A percentile compares a stretch with the other conserved stretches of the same genome.
phyloP scores from a whole-genome alignment of 2,113 vertebrate genomes.

The Fregata magnificens region DNA sequence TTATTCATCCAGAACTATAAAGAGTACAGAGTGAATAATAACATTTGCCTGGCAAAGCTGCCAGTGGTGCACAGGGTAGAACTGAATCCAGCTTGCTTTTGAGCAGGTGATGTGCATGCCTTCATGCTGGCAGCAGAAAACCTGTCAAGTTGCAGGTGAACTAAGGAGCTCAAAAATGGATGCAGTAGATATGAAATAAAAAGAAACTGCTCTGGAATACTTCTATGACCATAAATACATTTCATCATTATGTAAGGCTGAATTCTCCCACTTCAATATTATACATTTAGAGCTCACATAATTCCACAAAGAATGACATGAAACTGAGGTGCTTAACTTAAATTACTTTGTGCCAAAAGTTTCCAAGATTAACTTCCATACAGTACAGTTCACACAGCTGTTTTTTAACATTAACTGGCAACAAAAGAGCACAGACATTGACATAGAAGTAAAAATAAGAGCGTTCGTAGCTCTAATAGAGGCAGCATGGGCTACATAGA shows the following conservation, averaged over 20 bases:
- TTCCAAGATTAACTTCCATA: background rate
- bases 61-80: background rate
- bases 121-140: background rate
- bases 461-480: background rate
- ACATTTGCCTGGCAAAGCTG: background rate
- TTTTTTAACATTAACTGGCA: conserved; percentile 2
- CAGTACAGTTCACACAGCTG: background rate
- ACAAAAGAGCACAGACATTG: background rate
- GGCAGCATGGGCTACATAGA: background rate
- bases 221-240: background rate
- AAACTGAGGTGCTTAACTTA: background rate
- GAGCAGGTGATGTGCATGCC: background rate
- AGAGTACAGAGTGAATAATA: background rate
- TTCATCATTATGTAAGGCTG: background rate
- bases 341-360: background rate
- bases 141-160: background rate
- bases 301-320: background rate
- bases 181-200: background rate
- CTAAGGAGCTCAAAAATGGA: background rate
- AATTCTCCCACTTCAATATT: background rate
- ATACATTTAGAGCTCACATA: background rate
- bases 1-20: background rate
- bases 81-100: background rate
- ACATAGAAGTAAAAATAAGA: background rate
- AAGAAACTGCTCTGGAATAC: background rate